A percentile compares a stretch with the other conserved stretches of the same genome.
These are phyloP conservation scores for Cremastinae sp. DNA, from an alignment of 2,888 invertebrate species.

Conservation along the genomic window DNA sequence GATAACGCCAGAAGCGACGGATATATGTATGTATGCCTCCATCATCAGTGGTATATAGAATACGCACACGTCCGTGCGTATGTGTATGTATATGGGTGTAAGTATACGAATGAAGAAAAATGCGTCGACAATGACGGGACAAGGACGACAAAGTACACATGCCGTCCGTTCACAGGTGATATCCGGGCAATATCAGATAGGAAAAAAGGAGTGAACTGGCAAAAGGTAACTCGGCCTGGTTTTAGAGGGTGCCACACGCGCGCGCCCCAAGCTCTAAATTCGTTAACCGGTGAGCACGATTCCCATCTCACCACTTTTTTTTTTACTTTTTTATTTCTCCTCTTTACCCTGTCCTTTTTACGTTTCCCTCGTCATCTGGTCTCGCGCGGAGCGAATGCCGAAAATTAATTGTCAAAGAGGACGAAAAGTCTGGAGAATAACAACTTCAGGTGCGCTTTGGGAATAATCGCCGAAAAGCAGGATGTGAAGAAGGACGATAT, in stretches of 20 bases:
- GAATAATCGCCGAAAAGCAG: too few species aligned
- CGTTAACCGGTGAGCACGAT: constrained; percentile 12
- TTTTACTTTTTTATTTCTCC: constrained; percentile 41
- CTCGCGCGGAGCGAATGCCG: too few species aligned
- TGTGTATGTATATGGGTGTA: too few species aligned
- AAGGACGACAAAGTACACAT: constrained; percentile 69
- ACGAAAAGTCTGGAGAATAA: background rate
- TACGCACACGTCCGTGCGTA: background rate
- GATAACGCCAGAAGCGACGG: constrained; percentile 41
- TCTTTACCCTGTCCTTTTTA: constrained; percentile 16
- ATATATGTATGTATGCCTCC: background rate
- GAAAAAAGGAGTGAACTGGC: constrained; percentile 48
- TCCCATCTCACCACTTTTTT: constrained; percentile 29
- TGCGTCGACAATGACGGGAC: constrained; percentile 53
- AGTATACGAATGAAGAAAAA: constrained; percentile 17
- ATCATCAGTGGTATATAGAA: constrained; percentile 28
- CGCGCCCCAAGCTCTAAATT: constrained; percentile 36
- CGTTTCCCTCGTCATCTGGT: constrained; percentile 45
- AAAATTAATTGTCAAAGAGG: background rate
- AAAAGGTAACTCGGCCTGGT: constrained; percentile 37
- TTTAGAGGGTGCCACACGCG: constrained; percentile 45
- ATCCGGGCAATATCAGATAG: constrained; percentile 70
- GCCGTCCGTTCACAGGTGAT: constrained; percentile 75
- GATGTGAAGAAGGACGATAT: constrained; percentile 1
- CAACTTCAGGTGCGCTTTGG: too few species aligned